Conservation (phyloP, 2,797 vertebrate genomes). For the Poecilia velifera region DNA sequence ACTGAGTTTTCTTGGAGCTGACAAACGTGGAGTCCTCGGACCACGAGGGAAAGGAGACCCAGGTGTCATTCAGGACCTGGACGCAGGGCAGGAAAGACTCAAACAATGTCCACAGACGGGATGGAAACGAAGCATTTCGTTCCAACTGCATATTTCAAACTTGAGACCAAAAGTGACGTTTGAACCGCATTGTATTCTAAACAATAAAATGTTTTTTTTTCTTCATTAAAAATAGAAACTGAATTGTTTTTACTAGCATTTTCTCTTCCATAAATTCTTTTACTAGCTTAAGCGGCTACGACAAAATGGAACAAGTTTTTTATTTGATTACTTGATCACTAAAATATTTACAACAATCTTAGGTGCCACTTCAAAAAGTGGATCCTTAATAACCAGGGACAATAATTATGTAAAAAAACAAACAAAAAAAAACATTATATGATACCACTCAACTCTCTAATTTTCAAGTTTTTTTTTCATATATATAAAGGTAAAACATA, state of each 20-base stretch:
- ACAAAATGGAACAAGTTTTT: neutral
- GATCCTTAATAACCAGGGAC: neutral
- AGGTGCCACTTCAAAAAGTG: neutral
- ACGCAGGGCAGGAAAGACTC: neutral
- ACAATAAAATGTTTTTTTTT: no score
- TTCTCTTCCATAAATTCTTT: no score
- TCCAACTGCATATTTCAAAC: neutral
- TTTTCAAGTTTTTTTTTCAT: neutral
- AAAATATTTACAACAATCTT: no score
- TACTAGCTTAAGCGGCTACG: no score
- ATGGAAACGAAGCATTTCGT: neutral
- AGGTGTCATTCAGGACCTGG: conserved; percentile 98
- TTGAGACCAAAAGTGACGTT: no score
- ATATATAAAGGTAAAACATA: neutral
- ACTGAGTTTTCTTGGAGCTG: conserved; percentile 98
- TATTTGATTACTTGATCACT: neutral
- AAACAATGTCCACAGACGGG: neutral
- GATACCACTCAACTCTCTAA: neutral
- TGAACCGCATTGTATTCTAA: no score
- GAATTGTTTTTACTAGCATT: no score
- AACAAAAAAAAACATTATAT: no score
- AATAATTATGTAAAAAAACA: neutral
- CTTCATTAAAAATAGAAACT: no score
- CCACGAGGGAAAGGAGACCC: conserved; percentile 99
- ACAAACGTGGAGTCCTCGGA: conserved; percentile 99